phyloP scores from a whole-genome alignment of 2,113 vertebrate genomes.

The Laterallus jamaicensis region DNA sequence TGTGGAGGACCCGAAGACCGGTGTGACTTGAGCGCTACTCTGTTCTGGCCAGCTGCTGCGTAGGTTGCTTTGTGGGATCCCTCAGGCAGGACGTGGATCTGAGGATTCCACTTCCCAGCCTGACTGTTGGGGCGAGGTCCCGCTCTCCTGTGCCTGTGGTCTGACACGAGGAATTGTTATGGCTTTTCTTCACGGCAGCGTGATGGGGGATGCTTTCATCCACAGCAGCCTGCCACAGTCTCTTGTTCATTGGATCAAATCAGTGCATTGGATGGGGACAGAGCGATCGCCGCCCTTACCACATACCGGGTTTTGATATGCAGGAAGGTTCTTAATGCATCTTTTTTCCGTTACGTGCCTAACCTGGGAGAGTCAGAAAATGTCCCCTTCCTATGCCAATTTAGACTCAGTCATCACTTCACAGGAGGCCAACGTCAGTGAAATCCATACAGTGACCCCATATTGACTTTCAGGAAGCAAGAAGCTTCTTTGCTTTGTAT shows the following conservation, averaged over 20 bases:
- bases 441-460: not conserved
- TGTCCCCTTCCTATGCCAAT: not conserved
- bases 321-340: not conserved
- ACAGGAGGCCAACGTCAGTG: not conserved
- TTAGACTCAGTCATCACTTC: not conserved
- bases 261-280: not conserved
- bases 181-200: not conserved
- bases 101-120: not conserved
- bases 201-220: not conserved
- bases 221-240: not conserved
- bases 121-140: fast-evolving
- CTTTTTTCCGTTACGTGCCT: not conserved
- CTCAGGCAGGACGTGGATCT: not conserved
- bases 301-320: not conserved
- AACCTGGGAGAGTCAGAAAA: not conserved
- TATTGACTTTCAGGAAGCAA: not conserved
- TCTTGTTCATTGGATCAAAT: not conserved
- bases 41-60: not conserved
- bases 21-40: fast-evolving
- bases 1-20: not conserved
- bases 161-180: fast-evolving
- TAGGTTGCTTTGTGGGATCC: not conserved
- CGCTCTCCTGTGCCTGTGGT: not conserved
- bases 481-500: not conserved
- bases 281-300: not conserved